Conservation (phyloP, 2,888 invertebrate species). For the Chrysolina americana region DNA sequence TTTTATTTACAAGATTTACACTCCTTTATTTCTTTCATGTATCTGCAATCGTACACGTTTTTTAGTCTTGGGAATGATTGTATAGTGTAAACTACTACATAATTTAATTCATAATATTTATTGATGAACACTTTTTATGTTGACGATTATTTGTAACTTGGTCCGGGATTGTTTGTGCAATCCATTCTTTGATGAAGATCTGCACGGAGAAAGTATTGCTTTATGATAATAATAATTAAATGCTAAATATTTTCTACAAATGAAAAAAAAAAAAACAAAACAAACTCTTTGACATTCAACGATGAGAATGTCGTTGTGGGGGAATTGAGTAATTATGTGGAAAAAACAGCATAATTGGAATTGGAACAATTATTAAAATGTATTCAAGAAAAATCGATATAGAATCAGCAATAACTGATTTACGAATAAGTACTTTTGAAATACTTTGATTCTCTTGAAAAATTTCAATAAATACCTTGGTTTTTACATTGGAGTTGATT, state of each 20-base stretch:
- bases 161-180: constrained; percentile 46
- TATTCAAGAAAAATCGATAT: background rate
- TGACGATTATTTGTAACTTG: constrained; percentile 41
- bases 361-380: background rate
- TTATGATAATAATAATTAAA: background rate
- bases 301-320: too few relatives aligned
- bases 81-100: constrained; percentile 37
- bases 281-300: too few relatives aligned
- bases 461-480: too few relatives aligned
- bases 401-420: too few relatives aligned
- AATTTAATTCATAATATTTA: constrained; percentile 30
- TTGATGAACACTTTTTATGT: constrained; percentile 47
- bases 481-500: too few relatives aligned
- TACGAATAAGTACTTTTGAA: too few relatives aligned
- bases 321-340: background rate
- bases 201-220: constrained; percentile 18
- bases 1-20: constrained; percentile 52
- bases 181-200: constrained; percentile 34
- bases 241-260: background rate
- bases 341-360: background rate
- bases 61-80: constrained; percentile 44
- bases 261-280: constrained; percentile 19
- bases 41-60: constrained; percentile 29
- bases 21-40: constrained; percentile 40
- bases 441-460: too few relatives aligned